Percentiles rank a stretch among this genome's conserved stretches.
Evolutionary conservation across 2,797 vertebrate species (phyloP).

Genomic region (Notolepis coatsorum): DNA sequence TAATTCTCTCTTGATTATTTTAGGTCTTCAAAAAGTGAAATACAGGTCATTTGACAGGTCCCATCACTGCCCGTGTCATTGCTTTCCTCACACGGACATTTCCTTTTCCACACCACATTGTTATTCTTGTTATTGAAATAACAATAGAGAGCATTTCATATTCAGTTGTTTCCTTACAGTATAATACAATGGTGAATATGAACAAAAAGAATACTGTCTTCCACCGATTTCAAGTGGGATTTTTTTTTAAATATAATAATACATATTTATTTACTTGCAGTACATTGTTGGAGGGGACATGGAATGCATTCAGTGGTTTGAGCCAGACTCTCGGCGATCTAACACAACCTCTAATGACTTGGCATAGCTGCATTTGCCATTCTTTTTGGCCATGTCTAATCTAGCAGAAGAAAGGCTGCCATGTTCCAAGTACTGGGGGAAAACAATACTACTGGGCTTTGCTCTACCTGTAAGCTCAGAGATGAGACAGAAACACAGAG

Average conservation of each 20-base stretch:
- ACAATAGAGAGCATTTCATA: slow-evolving; percentile 44
- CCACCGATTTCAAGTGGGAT: slow-evolving; percentile 42
- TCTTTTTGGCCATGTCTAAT: slow-evolving; percentile 81
- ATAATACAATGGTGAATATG: slow-evolving; percentile 26
- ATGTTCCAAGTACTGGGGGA: slow-evolving; percentile 72
- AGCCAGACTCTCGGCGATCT: slow-evolving; percentile 44
- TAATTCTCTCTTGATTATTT: slow-evolving; percentile 4
- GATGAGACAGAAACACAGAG: slow-evolving; percentile 80
- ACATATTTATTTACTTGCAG: slow-evolving; percentile 56
- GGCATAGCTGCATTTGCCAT: slow-evolving; percentile 79
- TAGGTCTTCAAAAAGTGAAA: background rate
- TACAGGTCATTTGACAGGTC: too few species aligned
- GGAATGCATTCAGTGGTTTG: slow-evolving; percentile 42
- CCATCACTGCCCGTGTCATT: background rate
- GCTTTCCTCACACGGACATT: slow-evolving; percentile 4
- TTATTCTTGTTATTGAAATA: slow-evolving; percentile 26
- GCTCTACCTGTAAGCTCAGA: slow-evolving; percentile 83
- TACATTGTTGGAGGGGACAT: slow-evolving; percentile 25
- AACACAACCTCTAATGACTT: slow-evolving; percentile 66
- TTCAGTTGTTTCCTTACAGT: slow-evolving; percentile 33
- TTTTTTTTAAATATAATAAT: slow-evolving; percentile 46
- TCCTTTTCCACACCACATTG: slow-evolving; percentile 9
- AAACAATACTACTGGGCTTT: slow-evolving; percentile 85
- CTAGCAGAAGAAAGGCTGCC: slow-evolving; percentile 80
- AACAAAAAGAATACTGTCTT: slow-evolving; percentile 42